Conservation (phyloP, 2,888 invertebrate species). For the Dioctria rufipes region DNA sequence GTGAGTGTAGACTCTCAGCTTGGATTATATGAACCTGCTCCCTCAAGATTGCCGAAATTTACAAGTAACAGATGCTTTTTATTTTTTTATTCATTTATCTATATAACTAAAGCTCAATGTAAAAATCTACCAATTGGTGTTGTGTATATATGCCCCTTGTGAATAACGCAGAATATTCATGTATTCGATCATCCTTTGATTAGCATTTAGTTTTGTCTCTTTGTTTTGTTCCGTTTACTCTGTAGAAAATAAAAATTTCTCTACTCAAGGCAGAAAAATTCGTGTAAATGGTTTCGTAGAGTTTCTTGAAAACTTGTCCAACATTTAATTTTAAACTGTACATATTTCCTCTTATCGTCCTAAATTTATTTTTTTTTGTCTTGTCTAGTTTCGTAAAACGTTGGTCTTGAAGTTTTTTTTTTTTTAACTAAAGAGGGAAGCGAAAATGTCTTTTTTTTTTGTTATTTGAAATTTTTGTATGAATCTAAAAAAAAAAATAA, state of each 20-base stretch:
- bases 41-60: neutral
- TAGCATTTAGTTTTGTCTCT: slow-evolving; percentile 13
- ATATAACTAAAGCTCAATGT: neutral
- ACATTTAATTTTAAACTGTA: neutral
- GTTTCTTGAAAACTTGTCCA: slow-evolving; percentile 4
- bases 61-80: slow-evolving; percentile 18
- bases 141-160: slow-evolving; percentile 8
- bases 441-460: slow-evolving; percentile 25
- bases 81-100: neutral
- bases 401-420: slow-evolving; percentile 45
- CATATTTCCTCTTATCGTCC: neutral
- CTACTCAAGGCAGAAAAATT: neutral
- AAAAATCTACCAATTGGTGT: slow-evolving; percentile 7
- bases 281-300: neutral
- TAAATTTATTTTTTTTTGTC: slow-evolving; percentile 20
- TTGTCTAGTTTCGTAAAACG: slow-evolving; percentile 1
- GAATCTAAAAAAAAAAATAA: slow-evolving; percentile 40
- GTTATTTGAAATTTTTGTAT: slow-evolving; percentile 8
- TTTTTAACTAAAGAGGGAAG: slow-evolving; percentile 3
- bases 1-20: no score
- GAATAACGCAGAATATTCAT: neutral
- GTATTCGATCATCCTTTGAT: neutral
- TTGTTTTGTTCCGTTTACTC: neutral
- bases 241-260: neutral
- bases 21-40: no score